These are phyloP conservation scores for Lanius ludovicianus DNA, from an alignment of 2,113 vertebrate genomes.

Conservation along the genomic window DNA sequence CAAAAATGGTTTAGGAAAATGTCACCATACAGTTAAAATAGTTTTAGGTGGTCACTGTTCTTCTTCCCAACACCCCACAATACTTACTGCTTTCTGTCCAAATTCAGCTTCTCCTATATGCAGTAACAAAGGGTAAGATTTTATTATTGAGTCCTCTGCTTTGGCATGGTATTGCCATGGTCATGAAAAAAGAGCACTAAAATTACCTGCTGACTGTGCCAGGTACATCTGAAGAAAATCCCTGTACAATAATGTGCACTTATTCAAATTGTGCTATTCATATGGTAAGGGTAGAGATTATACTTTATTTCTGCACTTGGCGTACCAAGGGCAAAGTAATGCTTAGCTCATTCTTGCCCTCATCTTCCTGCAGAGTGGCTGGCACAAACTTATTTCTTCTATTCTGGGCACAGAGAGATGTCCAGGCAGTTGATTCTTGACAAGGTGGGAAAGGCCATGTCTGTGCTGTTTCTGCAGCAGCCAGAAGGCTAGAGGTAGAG, in stretches of 20 bases:
- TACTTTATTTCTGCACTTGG: background rate
- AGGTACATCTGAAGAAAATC: background rate
- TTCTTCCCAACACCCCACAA: background rate
- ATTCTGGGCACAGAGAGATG: background rate
- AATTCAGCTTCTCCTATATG: background rate
- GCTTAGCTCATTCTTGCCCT: background rate
- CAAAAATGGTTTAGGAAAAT: background rate
- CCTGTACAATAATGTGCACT: background rate
- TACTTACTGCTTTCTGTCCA: background rate
- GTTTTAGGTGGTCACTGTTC: background rate
- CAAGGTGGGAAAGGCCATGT: background rate
- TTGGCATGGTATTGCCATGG: background rate
- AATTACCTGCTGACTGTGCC: background rate
- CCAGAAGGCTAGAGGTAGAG: background rate
- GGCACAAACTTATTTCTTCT: background rate
- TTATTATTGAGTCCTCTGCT: background rate
- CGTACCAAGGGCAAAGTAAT: background rate
- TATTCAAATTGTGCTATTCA: background rate
- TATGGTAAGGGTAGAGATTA: background rate
- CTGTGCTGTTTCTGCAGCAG: background rate
- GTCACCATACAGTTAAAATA: background rate
- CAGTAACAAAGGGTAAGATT: background rate
- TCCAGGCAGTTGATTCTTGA: background rate
- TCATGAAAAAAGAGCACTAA: background rate
- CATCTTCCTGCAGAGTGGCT: background rate